These are phyloP conservation scores for Oreochromis tanganicae DNA, from an alignment of 2,113 vertebrate species.

Conservation along the genomic window DNA sequence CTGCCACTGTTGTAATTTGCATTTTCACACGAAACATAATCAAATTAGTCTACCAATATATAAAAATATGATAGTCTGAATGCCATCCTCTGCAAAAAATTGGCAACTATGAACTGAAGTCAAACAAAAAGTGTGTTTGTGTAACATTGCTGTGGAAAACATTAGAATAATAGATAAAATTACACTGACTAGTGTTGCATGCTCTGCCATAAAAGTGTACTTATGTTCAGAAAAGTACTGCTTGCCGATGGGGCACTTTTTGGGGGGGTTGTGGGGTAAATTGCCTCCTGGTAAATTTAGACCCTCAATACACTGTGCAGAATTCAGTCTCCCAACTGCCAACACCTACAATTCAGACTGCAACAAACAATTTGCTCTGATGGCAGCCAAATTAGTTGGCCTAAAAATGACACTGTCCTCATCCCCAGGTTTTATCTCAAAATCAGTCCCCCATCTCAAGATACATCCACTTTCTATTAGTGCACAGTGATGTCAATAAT, in stretches of 20 bases:
- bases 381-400: neutral
- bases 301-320: neutral
- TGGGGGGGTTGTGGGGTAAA: neutral
- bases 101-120: neutral
- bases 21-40: neutral
- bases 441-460: neutral
- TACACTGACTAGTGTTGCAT: neutral
- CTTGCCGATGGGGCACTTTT: neutral
- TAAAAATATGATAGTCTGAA: neutral
- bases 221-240: neutral
- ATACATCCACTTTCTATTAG: neutral
- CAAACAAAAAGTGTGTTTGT: neutral
- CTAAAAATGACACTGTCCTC: neutral
- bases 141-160: neutral
- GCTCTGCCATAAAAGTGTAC: fast-evolving
- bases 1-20: neutral
- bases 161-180: neutral
- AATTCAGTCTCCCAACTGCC: neutral
- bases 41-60: neutral
- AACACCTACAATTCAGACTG: neutral
- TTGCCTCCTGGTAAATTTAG: neutral
- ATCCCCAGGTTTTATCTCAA: neutral
- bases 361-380: neutral
- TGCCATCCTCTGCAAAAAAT: neutral
- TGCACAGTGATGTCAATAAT: neutral